phyloP scores from a whole-genome alignment of 2,797 vertebrate genomes.

The Anniella stebbinsi region DNA sequence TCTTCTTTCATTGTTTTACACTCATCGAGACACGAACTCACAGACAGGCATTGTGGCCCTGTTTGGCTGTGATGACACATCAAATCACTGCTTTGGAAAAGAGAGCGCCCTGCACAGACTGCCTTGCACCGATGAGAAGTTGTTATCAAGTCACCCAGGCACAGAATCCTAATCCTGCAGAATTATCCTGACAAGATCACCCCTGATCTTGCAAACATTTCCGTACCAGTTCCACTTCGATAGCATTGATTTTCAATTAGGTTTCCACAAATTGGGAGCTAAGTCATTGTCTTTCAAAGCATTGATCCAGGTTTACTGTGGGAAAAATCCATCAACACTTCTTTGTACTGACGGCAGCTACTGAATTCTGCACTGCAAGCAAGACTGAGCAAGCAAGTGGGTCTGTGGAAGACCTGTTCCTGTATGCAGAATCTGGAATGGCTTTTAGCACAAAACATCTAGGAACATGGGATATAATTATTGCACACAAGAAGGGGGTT shows the following conservation, averaged over 20 bases:
- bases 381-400: not conserved
- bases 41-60: slow-evolving; percentile 31
- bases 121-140: not conserved
- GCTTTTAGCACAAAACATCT: not conserved
- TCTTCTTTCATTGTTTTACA: slow-evolving; percentile 77
- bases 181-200: slow-evolving; percentile 11
- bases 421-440: not conserved
- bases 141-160: not conserved
- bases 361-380: not conserved
- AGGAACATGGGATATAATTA: not conserved
- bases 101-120: fast-evolving
- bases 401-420: not conserved
- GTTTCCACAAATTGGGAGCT: not conserved
- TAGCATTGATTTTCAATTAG: slow-evolving; percentile 23
- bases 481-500: too few relatives aligned
- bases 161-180: not conserved
- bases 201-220: slow-evolving; percentile 15
- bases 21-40: slow-evolving; percentile 68
- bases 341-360: not conserved
- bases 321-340: not conserved
- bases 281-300: not conserved
- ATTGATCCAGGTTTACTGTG: not conserved
- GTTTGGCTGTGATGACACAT: slow-evolving; percentile 7
- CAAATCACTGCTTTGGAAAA: not conserved
- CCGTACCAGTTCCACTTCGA: not conserved